These are phyloP conservation scores for Cephus pygmeus DNA, from an alignment of 2,888 invertebrate genomes.

Conservation along the genomic window DNA sequence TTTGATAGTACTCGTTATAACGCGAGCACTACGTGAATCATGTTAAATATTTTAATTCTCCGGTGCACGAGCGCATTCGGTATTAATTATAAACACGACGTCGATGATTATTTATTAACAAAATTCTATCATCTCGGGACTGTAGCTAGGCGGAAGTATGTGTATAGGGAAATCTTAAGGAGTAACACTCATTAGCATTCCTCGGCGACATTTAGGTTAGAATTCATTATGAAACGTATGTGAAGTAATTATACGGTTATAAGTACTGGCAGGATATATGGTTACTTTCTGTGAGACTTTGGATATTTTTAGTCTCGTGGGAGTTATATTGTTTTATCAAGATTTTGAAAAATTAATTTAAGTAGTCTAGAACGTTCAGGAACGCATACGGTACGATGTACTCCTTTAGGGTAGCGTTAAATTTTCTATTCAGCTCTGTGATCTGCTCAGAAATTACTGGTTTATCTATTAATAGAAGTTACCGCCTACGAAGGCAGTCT, in stretches of 20 bases:
- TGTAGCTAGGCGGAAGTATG: background rate
- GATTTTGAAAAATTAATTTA: background rate
- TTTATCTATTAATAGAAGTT: constrained; percentile 14
- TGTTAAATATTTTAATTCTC: background rate
- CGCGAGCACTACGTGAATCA: background rate
- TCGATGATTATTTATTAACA: background rate
- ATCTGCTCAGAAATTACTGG: background rate
- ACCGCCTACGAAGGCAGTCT: constrained; percentile 7
- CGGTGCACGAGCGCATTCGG: background rate
- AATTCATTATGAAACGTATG: background rate
- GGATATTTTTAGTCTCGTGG: background rate
- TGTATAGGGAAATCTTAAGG: background rate
- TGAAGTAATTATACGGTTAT: background rate
- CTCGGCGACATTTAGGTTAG: background rate
- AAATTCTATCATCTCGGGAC: background rate
- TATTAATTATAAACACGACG: background rate
- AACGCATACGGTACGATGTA: background rate
- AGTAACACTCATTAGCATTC: background rate
- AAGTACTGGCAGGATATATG: background rate
- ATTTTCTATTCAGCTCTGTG: background rate
- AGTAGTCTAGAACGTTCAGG: background rate
- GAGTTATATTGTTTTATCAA: background rate
- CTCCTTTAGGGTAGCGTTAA: background rate
- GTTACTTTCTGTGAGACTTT: background rate
- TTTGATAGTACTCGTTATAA: background rate